Conservation (phyloP, 2,113 vertebrate genomes). For the Sarotherodon lohbergeri region DNA sequence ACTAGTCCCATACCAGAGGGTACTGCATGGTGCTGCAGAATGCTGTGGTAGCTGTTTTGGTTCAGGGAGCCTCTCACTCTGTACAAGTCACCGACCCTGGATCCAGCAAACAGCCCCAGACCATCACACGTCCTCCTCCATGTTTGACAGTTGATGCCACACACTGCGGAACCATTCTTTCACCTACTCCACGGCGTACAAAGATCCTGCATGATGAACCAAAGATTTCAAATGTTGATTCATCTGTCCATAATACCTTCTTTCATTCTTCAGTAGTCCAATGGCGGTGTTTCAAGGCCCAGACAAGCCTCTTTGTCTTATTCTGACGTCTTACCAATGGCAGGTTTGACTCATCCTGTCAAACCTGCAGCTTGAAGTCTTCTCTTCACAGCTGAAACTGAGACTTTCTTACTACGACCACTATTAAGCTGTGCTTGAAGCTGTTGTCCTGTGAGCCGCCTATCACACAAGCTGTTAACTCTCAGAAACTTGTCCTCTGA, state of each 20-base stretch:
- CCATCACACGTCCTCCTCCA: fast-evolving
- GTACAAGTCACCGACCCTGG: neutral
- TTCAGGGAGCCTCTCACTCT: neutral
- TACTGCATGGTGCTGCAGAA: no score
- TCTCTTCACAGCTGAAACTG: neutral
- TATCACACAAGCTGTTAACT: neutral
- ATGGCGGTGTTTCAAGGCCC: neutral
- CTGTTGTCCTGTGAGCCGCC: fast-evolving
- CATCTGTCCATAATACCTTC: neutral
- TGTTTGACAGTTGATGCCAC: fast-evolving
- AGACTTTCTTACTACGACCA: neutral
- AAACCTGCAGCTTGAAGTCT: neutral
- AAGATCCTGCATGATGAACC: neutral
- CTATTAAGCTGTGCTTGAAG: neutral
- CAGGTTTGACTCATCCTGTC: neutral
- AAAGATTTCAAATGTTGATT: neutral
- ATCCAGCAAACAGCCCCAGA: fast-evolving
- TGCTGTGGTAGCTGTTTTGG: no score
- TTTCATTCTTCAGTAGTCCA: neutral
- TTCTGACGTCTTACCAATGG: neutral
- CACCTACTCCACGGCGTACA: fast-evolving
- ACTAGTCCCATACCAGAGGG: no score
- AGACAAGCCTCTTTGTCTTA: neutral
- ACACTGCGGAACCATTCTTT: neutral
- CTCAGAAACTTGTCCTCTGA: neutral